Percentiles rank a stretch among this genome's conserved stretches.
Conservation (phyloP, 1,140 invertebrate genomes). For the Steinernema khuongi region DNA sequence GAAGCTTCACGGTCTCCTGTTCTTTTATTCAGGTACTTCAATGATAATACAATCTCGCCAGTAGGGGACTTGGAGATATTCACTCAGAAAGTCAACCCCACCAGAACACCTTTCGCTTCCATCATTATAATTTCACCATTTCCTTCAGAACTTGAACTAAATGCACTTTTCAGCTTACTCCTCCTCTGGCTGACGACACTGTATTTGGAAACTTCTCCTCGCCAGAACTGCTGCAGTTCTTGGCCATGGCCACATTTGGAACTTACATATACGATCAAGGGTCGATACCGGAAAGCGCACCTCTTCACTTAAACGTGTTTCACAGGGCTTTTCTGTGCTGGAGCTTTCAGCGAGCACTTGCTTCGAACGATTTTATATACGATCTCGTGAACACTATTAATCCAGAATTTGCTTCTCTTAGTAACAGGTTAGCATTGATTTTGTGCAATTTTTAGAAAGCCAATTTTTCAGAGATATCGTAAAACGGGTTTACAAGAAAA, state of each 20-base stretch:
- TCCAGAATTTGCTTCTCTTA: constrained; percentile 22
- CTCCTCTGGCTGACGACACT: constrained; percentile 27
- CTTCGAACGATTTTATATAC: constrained; percentile 24
- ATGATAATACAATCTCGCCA: too few species aligned
- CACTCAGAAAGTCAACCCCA: not conserved
- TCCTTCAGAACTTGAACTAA: constrained; percentile 63
- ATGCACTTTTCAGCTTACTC: constrained; percentile 40
- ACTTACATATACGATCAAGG: constrained; percentile 64
- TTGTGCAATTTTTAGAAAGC: constrained; percentile 28
- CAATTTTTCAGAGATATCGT: not conserved
- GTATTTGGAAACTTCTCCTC: constrained; percentile 68
- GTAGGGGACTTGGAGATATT: too few species aligned
- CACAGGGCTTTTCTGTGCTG: constrained; percentile 72
- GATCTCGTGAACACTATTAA: constrained; percentile 23
- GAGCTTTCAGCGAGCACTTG: constrained; percentile 68
- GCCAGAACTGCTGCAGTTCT: constrained; percentile 72
- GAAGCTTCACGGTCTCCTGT: constrained; percentile 72
- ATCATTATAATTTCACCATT: constrained; percentile 65
- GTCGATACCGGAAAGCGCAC: constrained; percentile 48
- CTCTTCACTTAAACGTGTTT: constrained; percentile 66
- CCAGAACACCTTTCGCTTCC: not conserved
- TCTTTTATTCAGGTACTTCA: constrained; percentile 70
- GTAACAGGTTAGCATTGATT: constrained; percentile 18
- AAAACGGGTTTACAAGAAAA: not conserved
- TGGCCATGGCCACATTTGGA: constrained; percentile 74